Evolutionary conservation across 64 coral and sea anemone species (phyloP), one percentile per base, ranked within the genome.

Genomic region (Anthopleura sola): DNA sequence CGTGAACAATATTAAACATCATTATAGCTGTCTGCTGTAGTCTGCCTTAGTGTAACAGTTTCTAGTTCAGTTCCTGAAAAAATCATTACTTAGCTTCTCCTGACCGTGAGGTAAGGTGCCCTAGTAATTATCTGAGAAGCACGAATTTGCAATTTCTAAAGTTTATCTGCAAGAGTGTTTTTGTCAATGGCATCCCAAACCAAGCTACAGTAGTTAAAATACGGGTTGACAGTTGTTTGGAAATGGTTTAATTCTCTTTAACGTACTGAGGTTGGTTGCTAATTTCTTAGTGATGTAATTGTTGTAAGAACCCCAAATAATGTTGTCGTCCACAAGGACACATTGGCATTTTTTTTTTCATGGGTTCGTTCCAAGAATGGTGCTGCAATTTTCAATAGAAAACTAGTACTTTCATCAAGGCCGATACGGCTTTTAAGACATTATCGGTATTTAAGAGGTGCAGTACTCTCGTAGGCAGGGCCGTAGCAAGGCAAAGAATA

Each of bases 81-180:
- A 82, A n/a, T n/a, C n/a, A n/a, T n/a, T n/a, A n/a, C n/a, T 48
- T 53, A 4, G 17, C 38, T 53, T 37, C 8, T 48, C 9, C 78
- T 44, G 12, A 82, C 78, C 28, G 68, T 75, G 3, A 48, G 24
- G 49, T 90, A 78, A 75, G 60, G 51, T 17, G 60, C 57, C 53
- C 23, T 44, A 48, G 88, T 84, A 29, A 76, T 74, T 68, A 84
- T 83, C 49, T 44, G 64, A 14, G 80, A 60, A 48, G 85, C 85
- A 28, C 68, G 85, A 90, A 75, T 90, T 75, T 90, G 88, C 29
- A 80, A 60, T 49, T 85, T 90, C 81, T 90, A 60, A 32, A 89
- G 88, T 85, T 85, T 78, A 39, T 78, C 51, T 33, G 83, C 76
- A 91, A 91, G 75, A 21, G 49, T 20, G n/a, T 69, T 85, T 55